phyloP scores from a whole-genome alignment of 2,888 invertebrate species.

The Ctena decussata region DNA sequence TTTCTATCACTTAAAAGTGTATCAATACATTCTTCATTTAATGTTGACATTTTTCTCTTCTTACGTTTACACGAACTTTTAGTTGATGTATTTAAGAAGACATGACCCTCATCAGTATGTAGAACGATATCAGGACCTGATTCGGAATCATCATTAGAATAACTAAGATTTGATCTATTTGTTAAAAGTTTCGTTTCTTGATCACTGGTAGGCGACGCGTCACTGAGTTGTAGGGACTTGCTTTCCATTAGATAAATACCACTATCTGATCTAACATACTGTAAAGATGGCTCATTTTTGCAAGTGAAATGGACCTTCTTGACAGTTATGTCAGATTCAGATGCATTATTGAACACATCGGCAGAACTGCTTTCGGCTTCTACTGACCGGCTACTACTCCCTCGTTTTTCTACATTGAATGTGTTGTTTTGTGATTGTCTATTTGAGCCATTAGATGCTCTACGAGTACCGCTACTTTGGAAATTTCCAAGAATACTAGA shows the following conservation, averaged over 20 bases:
- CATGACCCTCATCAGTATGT: slow-evolving; percentile 61
- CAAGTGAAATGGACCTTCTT: slow-evolving; percentile 39
- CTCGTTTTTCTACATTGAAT: slow-evolving; percentile 65
- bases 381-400: slow-evolving; percentile 70
- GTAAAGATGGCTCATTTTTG: slow-evolving; percentile 39
- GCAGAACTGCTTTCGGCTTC: slow-evolving; percentile 68
- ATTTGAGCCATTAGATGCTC: slow-evolving; percentile 70
- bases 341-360: slow-evolving; percentile 66
- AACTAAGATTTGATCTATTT: neutral
- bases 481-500: slow-evolving; percentile 81
- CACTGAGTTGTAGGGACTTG: slow-evolving; percentile 22
- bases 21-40: neutral
- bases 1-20: neutral
- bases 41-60: slow-evolving; percentile 3
- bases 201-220: slow-evolving; percentile 3
- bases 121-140: slow-evolving; percentile 62
- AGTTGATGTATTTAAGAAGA: slow-evolving; percentile 36
- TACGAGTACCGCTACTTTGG: slow-evolving; percentile 74
- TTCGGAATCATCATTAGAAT: slow-evolving; percentile 35
- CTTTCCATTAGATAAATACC: slow-evolving; percentile 24
- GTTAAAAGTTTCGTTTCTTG: neutral
- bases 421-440: slow-evolving; percentile 73
- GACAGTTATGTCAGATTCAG: slow-evolving; percentile 44
- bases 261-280: slow-evolving; percentile 50
- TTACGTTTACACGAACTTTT: neutral